phyloP scores from a whole-genome alignment of 2,113 vertebrate species.

The Oncorhynchus gorbuscha region DNA sequence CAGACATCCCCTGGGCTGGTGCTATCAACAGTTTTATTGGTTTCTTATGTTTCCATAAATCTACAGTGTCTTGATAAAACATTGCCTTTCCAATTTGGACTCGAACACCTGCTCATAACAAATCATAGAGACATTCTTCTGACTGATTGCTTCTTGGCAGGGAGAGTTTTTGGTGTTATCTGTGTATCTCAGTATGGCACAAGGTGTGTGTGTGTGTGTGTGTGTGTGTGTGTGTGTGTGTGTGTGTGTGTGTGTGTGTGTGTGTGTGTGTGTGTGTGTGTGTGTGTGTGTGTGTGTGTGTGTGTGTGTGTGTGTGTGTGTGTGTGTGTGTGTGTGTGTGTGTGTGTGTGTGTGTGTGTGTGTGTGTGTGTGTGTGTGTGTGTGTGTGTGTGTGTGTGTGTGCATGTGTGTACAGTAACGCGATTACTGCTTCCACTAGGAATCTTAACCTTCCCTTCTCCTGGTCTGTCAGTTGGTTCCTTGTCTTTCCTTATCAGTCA shows the following conservation, averaged over 20 bases:
- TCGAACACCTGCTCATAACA: constrained; percentile 66
- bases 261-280: constrained; percentile 39
- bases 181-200: constrained; percentile 53
- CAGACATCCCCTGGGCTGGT: neutral
- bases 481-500: too few species aligned
- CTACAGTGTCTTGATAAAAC: constrained; percentile 54
- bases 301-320: too few species aligned
- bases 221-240: constrained; percentile 52
- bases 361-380: too few species aligned
- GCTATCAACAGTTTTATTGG: constrained; percentile 54
- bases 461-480: too few species aligned
- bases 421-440: constrained; percentile 48
- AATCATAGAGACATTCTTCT: constrained; percentile 50
- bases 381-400: too few species aligned
- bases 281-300: constrained; percentile 42
- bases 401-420: neutral
- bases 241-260: constrained; percentile 53
- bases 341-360: too few species aligned
- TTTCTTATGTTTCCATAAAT: constrained; percentile 66
- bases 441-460: constrained; percentile 36
- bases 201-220: constrained; percentile 45
- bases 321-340: too few species aligned
- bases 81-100: constrained; percentile 55
- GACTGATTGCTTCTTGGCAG: constrained; percentile 61
- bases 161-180: constrained; percentile 45